phyloP scores from a whole-genome alignment of 2,113 vertebrate genomes.

The Coryphaenoides rupestris region DNA sequence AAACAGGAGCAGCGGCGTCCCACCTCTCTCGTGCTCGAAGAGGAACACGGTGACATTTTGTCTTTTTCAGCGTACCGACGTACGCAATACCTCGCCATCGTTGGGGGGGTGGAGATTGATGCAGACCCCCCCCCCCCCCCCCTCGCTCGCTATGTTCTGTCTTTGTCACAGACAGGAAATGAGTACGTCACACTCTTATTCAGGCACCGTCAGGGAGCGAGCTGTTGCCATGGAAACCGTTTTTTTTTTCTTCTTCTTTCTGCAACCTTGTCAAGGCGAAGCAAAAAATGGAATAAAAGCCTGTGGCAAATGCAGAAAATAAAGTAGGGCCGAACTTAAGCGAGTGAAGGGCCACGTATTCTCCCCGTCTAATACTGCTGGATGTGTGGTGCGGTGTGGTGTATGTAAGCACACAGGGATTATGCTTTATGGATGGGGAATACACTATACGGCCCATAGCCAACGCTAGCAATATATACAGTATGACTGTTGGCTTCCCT shows the following conservation, averaged over 20 bases:
- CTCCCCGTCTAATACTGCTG: background rate
- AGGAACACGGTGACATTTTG: no score
- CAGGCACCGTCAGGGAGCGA: slow-evolving; percentile 47
- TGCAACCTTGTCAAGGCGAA: slow-evolving; percentile 54
- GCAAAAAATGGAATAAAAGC: slow-evolving; percentile 45
- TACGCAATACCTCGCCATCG: no score
- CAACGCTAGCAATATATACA: no score
- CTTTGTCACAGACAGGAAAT: slow-evolving; percentile 56
- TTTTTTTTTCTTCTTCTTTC: no score
- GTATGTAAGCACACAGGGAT: background rate
- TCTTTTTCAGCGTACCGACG: background rate
- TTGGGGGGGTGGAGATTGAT: no score
- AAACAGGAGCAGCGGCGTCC: no score
- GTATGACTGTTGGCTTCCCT: no score
- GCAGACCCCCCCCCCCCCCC: no score
- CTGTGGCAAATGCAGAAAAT: slow-evolving; percentile 29
- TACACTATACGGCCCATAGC: no score
- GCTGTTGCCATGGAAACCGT: slow-evolving; percentile 50
- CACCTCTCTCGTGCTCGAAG: no score
- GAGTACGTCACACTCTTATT: slow-evolving; percentile 50
- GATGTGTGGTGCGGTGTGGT: background rate
- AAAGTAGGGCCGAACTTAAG: slow-evolving; percentile 1
- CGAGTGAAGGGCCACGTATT: background rate
- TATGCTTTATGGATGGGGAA: background rate
- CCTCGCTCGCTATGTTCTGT: slow-evolving; percentile 13